Base-by-base conservation (phyloP, 2,113 vertebrate species). In the Hirundichthys speculiger region DNA sequence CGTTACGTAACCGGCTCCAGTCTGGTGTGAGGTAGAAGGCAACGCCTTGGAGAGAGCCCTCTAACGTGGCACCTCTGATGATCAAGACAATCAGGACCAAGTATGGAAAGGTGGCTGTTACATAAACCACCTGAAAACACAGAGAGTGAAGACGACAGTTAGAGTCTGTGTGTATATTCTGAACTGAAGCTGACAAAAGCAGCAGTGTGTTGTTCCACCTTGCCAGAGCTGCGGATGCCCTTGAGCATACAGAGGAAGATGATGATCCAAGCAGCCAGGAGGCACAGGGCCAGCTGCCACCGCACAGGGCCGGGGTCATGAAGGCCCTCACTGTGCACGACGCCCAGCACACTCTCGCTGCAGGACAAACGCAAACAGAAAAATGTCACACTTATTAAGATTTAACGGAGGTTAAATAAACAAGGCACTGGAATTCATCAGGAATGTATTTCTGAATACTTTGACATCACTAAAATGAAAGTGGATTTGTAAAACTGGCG, bases 161-260 rank as follows among this genome's bases (percentile, higher is more conserved):
- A 19, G 22, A 13, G 38, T 45, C 18, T 43, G 18, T 48, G 14
- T 19, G 6, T 58, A 14, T 39, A 16, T 46, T 45, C 19, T 46
- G 25, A 18, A n/a, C 22, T 10, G 15, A 34, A 63, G 30, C 15
- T 21, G 11, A 76, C 40, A 56, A 68, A 71, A 15, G 18, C 4
- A 45, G 30, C 45, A 13, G 38, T 73, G 52, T 62, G 61, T 34
- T 13, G 34, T 11, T 24, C 86, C 60, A 94, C 94, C 93, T 94
- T 94, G 55, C 94, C 94, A 3, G 94, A 93, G 84, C 94, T 94
- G 76, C 79, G 93, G 80, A 94, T 94, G 66, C 94, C 94, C 55
- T 93, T 93, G 16, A 94, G 79, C 73, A 93, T 94, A 64, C 93
- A 94, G 11, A 94, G 77, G 75, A 93, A 94, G 82, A 94, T 92